Conservation (phyloP, 1,140 invertebrate genomes). For the Atta colombica region DNA sequence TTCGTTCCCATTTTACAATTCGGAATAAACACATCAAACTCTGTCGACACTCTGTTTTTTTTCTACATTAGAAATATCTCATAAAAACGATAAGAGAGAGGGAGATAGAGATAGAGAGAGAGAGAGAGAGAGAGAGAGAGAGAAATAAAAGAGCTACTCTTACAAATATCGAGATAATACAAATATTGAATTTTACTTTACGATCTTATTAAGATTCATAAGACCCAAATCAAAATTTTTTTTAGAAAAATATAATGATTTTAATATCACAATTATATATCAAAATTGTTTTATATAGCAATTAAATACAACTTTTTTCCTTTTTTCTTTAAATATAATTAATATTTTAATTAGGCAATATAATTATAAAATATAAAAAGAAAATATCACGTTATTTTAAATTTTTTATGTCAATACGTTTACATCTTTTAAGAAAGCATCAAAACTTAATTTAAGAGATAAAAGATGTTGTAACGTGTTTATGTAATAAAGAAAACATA, state of each 20-base stretch:
- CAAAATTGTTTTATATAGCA: neutral
- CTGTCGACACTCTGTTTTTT: neutral
- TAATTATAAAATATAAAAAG: neutral
- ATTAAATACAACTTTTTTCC: neutral
- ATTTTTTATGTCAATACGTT: neutral
- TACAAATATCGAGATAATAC: too few relatives aligned
- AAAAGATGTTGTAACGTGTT: neutral
- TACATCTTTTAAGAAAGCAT: neutral
- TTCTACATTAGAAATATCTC: slow-evolving; percentile 22
- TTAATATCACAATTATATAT: neutral
- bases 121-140: neutral
- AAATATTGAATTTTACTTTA: slow-evolving; percentile 15
- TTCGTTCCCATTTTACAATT: slow-evolving; percentile 8
- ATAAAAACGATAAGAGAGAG: neutral
- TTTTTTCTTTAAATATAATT: neutral
- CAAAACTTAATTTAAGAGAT: neutral
- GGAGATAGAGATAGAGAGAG: neutral
- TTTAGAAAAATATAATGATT: neutral
- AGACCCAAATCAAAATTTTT: neutral
- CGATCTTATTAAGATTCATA: neutral
- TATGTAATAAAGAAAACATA: neutral
- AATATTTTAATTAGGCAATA: neutral
- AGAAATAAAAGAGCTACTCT: neutral
- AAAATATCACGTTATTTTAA: neutral
- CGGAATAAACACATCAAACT: neutral